Conservation (phyloP, 2,797 vertebrate genomes). For the Eutrigla gurnardus region DNA sequence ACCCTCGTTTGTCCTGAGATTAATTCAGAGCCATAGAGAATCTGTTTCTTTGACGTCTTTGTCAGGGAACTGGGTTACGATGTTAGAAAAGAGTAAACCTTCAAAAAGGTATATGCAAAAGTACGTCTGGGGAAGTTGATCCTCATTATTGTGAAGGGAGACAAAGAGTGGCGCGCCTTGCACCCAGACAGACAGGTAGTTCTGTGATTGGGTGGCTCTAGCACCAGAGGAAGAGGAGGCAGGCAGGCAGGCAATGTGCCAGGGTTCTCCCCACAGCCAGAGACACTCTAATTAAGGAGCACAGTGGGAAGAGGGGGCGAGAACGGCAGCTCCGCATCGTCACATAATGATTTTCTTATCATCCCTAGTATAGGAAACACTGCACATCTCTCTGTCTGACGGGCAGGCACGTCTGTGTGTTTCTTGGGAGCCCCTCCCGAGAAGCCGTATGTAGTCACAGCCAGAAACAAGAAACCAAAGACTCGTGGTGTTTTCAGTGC, state of each 20-base stretch:
- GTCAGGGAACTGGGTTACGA: slow-evolving; percentile 43
- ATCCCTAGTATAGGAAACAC: slow-evolving; percentile 66
- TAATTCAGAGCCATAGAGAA: slow-evolving; percentile 8
- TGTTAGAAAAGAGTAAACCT: slow-evolving; percentile 20
- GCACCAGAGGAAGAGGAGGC: slow-evolving; percentile 57
- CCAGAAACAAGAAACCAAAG: slow-evolving; percentile 45
- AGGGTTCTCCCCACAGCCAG: slow-evolving; percentile 72
- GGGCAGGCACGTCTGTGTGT: slow-evolving; percentile 33
- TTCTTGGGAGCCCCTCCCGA: slow-evolving; percentile 23
- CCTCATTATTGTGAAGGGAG: slow-evolving; percentile 54
- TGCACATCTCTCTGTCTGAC: slow-evolving; percentile 44
- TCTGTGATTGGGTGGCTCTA: slow-evolving; percentile 54
- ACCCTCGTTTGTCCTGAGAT: slow-evolving; percentile 15
- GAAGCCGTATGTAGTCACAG: slow-evolving; percentile 47
- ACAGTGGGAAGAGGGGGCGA: slow-evolving; percentile 71
- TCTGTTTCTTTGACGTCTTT: slow-evolving; percentile 11
- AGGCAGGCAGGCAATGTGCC: slow-evolving; percentile 64
- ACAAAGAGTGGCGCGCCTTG: slow-evolving; percentile 35
- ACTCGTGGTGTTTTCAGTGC: slow-evolving; percentile 49
- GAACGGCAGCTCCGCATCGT: slow-evolving; percentile 73
- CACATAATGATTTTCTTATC: slow-evolving; percentile 76
- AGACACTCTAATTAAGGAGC: slow-evolving; percentile 83
- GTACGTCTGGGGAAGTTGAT: slow-evolving; percentile 44
- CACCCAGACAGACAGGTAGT: slow-evolving; percentile 52
- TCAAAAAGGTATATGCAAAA: slow-evolving; percentile 52